phyloP scores from a whole-genome alignment of 2,888 invertebrate species.

The Amphimallon solstitiale region DNA sequence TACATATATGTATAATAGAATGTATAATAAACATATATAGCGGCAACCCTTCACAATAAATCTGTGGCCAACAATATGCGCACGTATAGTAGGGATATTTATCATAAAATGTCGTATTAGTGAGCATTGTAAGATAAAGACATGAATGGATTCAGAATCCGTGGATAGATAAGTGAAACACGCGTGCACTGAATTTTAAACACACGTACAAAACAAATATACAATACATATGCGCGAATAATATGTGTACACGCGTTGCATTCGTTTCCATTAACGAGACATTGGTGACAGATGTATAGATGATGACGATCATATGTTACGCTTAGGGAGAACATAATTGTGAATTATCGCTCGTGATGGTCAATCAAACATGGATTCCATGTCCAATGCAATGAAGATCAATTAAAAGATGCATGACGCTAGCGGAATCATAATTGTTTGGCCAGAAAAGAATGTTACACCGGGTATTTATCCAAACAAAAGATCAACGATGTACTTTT shows the following conservation, averaged over 20 bases:
- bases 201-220: neutral
- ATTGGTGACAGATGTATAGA: slow-evolving; percentile 14
- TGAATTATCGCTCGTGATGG: slow-evolving; percentile 1
- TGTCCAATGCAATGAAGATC: neutral
- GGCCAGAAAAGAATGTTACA: no score
- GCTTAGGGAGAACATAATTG: slow-evolving; percentile 12
- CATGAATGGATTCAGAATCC: neutral
- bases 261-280: neutral
- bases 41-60: slow-evolving; percentile 7
- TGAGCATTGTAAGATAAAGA: no score
- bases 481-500: no score
- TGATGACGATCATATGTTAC: slow-evolving; percentile 22
- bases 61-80: neutral
- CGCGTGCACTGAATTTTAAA: neutral
- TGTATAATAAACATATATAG: no score
- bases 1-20: no score
- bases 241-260: neutral
- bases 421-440: neutral
- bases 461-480: no score
- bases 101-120: no score
- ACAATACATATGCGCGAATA: neutral
- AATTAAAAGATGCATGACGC: neutral
- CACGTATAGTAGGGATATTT: no score
- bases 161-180: neutral
- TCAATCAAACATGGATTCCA: neutral